These are phyloP conservation scores for Echiichthys vipera DNA, from an alignment of 2,797 vertebrate species.

Conservation along the genomic window DNA sequence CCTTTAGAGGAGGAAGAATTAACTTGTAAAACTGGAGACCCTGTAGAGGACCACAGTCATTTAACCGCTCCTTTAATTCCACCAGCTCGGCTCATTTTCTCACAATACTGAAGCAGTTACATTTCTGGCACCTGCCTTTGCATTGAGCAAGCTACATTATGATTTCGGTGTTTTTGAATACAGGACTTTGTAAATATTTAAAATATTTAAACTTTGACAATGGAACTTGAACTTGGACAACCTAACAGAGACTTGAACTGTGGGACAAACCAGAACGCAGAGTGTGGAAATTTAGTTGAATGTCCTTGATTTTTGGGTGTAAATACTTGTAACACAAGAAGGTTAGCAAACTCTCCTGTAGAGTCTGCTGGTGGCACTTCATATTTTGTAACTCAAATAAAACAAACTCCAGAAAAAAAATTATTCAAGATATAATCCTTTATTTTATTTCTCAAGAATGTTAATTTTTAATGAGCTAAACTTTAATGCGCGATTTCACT, in stretches of 20 bases:
- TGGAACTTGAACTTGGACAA: constrained; percentile 73
- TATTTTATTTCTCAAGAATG: constrained; percentile 41
- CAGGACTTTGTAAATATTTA: constrained; percentile 96
- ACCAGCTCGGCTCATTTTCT: constrained; percentile 78
- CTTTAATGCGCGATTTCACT: not conserved
- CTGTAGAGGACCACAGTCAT: constrained; percentile 73
- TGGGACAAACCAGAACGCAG: constrained; percentile 65
- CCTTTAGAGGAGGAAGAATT: constrained; percentile 61
- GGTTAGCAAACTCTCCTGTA: constrained; percentile 69
- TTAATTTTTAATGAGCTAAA: not conserved
- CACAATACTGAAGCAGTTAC: constrained; percentile 80
- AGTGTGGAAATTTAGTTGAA: constrained; percentile 69
- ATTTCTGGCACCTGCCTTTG: constrained; percentile 68
- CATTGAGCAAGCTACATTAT: constrained; percentile 71
- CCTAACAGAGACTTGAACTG: constrained; percentile 71
- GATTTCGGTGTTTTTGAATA: constrained; percentile 88
- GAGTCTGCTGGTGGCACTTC: constrained; percentile 87
- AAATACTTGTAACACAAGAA: constrained; percentile 84
- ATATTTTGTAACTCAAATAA: constrained; percentile 90
- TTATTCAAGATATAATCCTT: constrained; percentile 64
- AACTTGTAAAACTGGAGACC: constrained; percentile 65
- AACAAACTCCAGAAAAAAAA: constrained; percentile 83
- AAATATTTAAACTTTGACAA: constrained; percentile 91
- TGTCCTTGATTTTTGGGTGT: constrained; percentile 73
- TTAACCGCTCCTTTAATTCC: constrained; percentile 75